phyloP scores from a whole-genome alignment of 1,140 invertebrate genomes.

The Bombus difficillimus region DNA sequence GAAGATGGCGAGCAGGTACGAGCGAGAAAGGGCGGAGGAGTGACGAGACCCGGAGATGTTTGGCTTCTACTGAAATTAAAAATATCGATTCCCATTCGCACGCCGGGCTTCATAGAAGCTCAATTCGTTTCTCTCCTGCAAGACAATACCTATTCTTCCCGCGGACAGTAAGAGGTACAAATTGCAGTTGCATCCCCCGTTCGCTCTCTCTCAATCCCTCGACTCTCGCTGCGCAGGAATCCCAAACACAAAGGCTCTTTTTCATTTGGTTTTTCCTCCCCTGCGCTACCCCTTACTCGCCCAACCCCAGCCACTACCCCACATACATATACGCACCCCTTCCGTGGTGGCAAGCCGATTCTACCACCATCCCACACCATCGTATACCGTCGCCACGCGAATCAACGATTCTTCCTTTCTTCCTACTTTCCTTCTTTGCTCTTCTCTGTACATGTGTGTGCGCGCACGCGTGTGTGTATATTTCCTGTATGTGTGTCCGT shows the following conservation, averaged over 20 bases:
- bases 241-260: conserved; percentile 80
- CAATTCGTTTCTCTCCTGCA: conserved; percentile 82
- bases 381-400: conserved; percentile 27
- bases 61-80: conserved; percentile 83
- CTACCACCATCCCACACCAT: conserved; percentile 7
- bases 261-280: conserved; percentile 78
- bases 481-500: not conserved
- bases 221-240: conserved; percentile 71
- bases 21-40: not conserved
- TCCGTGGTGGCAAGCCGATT: no score
- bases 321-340: not conserved
- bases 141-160: conserved; percentile 82
- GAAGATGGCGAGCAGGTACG: conserved; percentile 19
- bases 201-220: conserved; percentile 42
- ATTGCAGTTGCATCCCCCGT: conserved; percentile 79
- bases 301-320: no score
- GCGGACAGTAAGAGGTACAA: conserved; percentile 83
- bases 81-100: conserved; percentile 82
- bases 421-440: not conserved
- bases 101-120: conserved; percentile 79
- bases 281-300: not conserved
- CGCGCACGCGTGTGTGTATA: not conserved
- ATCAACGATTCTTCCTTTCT: conserved; percentile 35
- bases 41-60: conserved; percentile 74
- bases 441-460: not conserved